Conservation (phyloP, 2,113 vertebrate species). For the Scalopus aquaticus region DNA sequence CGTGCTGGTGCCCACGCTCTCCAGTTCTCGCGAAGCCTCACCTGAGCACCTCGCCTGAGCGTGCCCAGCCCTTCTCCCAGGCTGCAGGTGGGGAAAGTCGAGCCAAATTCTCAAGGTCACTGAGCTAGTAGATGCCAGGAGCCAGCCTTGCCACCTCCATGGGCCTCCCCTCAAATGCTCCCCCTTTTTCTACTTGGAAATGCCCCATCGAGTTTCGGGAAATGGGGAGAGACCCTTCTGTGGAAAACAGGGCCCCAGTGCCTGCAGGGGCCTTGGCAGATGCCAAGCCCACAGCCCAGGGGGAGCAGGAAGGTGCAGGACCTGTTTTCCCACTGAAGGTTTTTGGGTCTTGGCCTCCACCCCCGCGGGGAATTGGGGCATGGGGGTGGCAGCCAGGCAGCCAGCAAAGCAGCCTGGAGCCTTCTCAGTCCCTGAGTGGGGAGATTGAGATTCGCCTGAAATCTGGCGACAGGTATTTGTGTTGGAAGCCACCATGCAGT, state of each 20-base stretch:
- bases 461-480: background rate
- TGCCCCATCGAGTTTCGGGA: background rate
- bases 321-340: constrained; percentile 64
- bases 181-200: background rate
- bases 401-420: background rate
- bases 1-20: accelerated
- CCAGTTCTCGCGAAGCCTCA: background rate
- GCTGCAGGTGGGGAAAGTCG: background rate
- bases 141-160: background rate
- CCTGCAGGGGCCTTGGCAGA: background rate
- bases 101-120: background rate
- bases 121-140: background rate
- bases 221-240: background rate
- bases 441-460: background rate
- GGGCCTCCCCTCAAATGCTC: accelerated
- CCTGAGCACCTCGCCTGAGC: no score
- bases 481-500: background rate
- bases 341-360: constrained; percentile 35
- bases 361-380: background rate
- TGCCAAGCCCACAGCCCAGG: constrained; percentile 7
- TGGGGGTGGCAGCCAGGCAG: background rate
- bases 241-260: background rate
- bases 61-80: background rate
- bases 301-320: constrained; percentile 47
- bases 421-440: background rate